phyloP scores from a whole-genome alignment of 1,140 invertebrate species.

The Platorchestia sp. region DNA sequence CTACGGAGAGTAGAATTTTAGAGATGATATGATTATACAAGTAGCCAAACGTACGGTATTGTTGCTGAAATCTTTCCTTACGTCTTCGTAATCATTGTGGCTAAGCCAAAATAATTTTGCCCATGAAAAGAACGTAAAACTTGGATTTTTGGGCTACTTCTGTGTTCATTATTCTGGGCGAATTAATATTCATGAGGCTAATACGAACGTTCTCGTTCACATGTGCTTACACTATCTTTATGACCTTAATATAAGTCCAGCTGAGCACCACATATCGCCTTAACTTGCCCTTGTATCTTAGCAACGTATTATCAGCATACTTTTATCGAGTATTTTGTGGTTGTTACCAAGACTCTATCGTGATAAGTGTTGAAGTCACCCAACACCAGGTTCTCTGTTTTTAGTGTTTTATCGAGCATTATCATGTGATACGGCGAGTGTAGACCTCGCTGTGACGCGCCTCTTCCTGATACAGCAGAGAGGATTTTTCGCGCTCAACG shows the following conservation, averaged over 20 bases:
- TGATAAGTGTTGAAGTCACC: slow-evolving; percentile 32
- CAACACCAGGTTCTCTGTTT: slow-evolving; percentile 32
- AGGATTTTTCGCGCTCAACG: neutral
- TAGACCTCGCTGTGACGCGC: neutral
- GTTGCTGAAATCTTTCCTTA: neutral
- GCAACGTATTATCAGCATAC: slow-evolving; percentile 41
- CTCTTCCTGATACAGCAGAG: neutral
- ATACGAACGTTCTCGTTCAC: neutral
- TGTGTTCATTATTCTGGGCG: neutral
- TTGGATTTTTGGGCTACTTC: neutral
- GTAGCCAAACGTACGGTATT: neutral
- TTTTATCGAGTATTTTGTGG: slow-evolving; percentile 42
- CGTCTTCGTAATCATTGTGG: neutral
- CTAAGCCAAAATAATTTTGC: neutral
- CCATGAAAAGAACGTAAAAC: neutral
- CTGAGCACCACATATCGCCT: neutral
- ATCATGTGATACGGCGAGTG: slow-evolving; percentile 23
- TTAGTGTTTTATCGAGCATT: slow-evolving; percentile 26
- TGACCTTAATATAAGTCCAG: neutral
- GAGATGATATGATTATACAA: neutral
- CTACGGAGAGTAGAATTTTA: neutral
- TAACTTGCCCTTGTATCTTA: slow-evolving; percentile 35
- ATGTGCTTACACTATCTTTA: slow-evolving; percentile 15
- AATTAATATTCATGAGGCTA: slow-evolving; percentile 15
- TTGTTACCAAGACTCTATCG: slow-evolving; percentile 30